Base-by-base conservation (phyloP, 2,797 vertebrate species). In the Gila robusta region DNA sequence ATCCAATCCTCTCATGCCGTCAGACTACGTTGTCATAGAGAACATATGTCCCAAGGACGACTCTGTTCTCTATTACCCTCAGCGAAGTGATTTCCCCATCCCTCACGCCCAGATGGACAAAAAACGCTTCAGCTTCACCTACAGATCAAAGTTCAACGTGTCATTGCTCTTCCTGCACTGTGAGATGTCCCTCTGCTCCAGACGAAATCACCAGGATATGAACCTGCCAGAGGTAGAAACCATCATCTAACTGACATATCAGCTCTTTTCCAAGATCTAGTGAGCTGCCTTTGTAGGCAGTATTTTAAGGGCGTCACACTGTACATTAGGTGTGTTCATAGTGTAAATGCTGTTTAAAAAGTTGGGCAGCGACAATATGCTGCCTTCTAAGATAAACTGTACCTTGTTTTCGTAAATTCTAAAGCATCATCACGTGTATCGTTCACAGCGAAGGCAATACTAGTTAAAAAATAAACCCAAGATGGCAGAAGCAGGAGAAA, bases 31-130 rank as follows among this genome's bases (percentile, higher is more conserved):
- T 6, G 96, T 99, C 89, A 98, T 99, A 79, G 96, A 98, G 94
- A 99, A 97, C n/a, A 95, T 99, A 89, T 99, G 98, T 91, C 97
- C 97, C 7, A 97, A 91, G 21, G 98, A 99, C 26, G 96, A 97
- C 88, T 97, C 98, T 3, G 92, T 99, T 83, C 94, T 79, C 59
- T 96, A 95, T 94, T 96, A 96, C 87, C 87, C 91, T 79, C 94
- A 91, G 85, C 94, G 78, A 80, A 86, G 92, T 19, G 93, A 94
- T 81, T 94, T 96, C 82, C 94, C 90, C 0, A 23, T 93, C 37
- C 89, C 90, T 0, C 92, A 93, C 0, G 82, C 93, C 0, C 95
- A 96, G 87, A 92, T 84, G 11, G 95, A 97, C 62, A 97, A 91
- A 90, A 97, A 97, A 90, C 93, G 93, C 6, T 99, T 99, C 94